A percentile compares a stretch with the other conserved stretches of the same genome.
These are phyloP conservation scores for Arctopsyche grandis DNA, from an alignment of 1,140 invertebrate species.

Conservation along the genomic window DNA sequence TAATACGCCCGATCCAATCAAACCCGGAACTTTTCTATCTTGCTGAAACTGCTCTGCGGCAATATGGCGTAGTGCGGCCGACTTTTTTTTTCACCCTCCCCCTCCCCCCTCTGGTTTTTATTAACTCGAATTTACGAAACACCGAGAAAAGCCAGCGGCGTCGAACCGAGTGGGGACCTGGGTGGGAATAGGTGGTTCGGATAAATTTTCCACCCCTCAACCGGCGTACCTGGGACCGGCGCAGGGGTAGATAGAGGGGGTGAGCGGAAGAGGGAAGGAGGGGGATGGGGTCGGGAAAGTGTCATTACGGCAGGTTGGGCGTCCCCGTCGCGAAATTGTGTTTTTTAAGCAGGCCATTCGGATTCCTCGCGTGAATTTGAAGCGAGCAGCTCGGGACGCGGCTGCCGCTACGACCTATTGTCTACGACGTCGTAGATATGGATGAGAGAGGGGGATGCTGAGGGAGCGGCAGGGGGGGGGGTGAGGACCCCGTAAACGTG, in stretches of 20 bases:
- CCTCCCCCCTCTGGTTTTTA: conserved; percentile 29
- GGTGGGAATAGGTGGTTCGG: neutral
- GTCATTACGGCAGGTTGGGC: conserved; percentile 52
- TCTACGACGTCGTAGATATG: conserved; percentile 50
- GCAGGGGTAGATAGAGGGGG: neutral
- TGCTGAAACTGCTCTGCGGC: neutral
- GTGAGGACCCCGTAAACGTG: neutral
- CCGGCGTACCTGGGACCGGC: neutral
- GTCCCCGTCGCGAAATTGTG: conserved; percentile 53
- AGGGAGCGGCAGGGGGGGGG: neutral
- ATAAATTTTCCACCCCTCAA: neutral
- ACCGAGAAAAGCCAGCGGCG: neutral
- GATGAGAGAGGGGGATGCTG: conserved; percentile 4
- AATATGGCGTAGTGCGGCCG: conserved; percentile 14
- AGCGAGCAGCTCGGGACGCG: conserved; percentile 27
- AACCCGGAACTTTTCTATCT: neutral
- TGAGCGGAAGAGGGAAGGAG: neutral
- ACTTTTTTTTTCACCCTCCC: neutral
- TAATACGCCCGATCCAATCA: neutral
- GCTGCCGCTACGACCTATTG: conserved; percentile 45
- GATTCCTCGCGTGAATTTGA: conserved; percentile 51
- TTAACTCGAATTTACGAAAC: conserved; percentile 50
- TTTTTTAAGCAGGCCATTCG: conserved; percentile 55
- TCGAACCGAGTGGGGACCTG: conserved; percentile 5
- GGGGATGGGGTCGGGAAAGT: conserved; percentile 33